These are phyloP conservation scores for Myioborus miniatus DNA, from an alignment of 2,797 vertebrate species.

Conservation along the genomic window DNA sequence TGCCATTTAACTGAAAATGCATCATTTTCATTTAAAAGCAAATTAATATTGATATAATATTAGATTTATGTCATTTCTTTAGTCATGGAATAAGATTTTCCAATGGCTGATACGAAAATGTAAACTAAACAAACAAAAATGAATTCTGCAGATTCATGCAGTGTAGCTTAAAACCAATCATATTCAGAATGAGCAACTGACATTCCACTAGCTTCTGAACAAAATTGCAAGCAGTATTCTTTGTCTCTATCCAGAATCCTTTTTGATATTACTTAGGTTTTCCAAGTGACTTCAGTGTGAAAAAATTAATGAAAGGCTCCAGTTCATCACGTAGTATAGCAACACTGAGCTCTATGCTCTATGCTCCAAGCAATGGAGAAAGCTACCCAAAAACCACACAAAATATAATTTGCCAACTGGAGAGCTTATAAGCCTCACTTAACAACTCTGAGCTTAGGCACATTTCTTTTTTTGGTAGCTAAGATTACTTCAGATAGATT, in stretches of 20 bases:
- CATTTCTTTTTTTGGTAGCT: neutral
- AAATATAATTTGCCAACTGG: neutral
- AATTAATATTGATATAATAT: neutral
- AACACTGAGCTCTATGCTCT: neutral
- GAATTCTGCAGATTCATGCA: neutral
- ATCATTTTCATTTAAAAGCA: neutral
- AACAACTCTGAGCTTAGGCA: neutral
- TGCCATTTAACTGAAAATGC: neutral
- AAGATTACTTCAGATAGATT: neutral
- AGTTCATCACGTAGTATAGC: neutral
- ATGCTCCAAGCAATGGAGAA: neutral
- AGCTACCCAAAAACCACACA: neutral
- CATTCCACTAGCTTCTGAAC: neutral
- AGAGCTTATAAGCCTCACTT: neutral
- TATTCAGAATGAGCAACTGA: neutral
- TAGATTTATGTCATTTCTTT: neutral
- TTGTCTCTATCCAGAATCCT: neutral
- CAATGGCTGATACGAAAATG: neutral
- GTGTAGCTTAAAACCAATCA: neutral
- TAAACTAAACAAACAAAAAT: neutral
- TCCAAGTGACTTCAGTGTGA: neutral
- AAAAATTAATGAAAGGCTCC: neutral
- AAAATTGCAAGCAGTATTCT: neutral
- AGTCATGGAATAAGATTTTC: neutral
- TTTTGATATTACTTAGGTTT: neutral